Evolutionary conservation across 2,797 vertebrate genomes (phyloP).

Genomic region (Pseudochirops cupreus): DNA sequence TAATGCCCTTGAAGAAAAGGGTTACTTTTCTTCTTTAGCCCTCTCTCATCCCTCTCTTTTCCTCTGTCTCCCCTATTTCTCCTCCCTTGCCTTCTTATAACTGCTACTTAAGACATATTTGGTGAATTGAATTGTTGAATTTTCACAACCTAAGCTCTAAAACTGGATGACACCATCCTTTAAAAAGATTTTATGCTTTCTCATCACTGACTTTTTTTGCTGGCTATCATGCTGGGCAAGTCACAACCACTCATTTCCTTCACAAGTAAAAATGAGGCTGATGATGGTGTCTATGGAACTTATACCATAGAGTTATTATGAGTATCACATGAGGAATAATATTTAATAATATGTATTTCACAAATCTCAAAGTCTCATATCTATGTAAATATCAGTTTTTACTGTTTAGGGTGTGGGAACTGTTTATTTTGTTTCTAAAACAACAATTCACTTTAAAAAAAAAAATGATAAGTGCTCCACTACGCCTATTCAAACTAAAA

Average conservation of each 20-base stretch:
- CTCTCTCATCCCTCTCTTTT: neutral
- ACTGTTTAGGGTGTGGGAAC: neutral
- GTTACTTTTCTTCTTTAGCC: neutral
- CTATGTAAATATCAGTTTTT: neutral
- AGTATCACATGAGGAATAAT: neutral
- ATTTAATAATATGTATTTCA: neutral
- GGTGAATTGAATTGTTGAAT: neutral
- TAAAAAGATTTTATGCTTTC: neutral
- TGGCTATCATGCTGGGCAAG: neutral
- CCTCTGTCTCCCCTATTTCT: neutral
- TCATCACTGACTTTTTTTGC: neutral
- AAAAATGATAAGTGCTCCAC: neutral
- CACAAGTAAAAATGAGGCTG: neutral
- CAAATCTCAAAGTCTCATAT: neutral
- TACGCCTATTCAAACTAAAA: neutral
- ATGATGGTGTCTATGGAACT: neutral
- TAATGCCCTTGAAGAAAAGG: neutral
- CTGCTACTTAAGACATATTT: neutral
- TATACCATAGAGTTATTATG: neutral
- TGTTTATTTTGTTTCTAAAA: neutral
- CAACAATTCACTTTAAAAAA: neutral
- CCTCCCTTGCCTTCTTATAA: neutral
- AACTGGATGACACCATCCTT: neutral
- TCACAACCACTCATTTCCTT: neutral
- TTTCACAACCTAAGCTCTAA: neutral